Conservation (phyloP, 2,888 invertebrate genomes). For the Lampropteryx suffumata region DNA sequence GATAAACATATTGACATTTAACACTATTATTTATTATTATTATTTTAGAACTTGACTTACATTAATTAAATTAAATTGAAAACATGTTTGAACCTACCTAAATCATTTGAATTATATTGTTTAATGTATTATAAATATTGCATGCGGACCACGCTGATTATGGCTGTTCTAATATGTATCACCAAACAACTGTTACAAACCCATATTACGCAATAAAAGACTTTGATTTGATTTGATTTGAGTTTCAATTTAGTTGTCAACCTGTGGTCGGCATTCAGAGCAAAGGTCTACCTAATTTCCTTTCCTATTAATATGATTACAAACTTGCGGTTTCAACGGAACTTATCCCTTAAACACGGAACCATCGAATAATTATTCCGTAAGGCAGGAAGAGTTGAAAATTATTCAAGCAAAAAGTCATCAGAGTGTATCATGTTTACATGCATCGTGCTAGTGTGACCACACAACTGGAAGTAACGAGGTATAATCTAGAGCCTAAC, state of each 20-base stretch:
- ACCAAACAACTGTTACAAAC: too few species aligned
- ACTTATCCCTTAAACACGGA: background rate
- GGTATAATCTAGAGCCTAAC: constrained; percentile 58
- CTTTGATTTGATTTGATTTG: background rate
- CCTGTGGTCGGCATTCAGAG: background rate
- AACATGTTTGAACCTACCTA: too few species aligned
- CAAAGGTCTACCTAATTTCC: background rate
- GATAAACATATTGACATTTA: too few species aligned
- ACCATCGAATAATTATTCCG: constrained; percentile 1
- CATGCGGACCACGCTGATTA: too few species aligned
- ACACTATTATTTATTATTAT: too few species aligned
- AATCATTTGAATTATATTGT: too few species aligned
- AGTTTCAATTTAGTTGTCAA: background rate
- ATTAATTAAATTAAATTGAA: too few species aligned
- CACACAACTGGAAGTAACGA: constrained; percentile 54
- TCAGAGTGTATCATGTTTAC: constrained; percentile 21
- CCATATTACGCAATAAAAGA: too few species aligned
- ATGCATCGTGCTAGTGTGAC: constrained; percentile 42
- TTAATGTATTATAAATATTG: too few species aligned
- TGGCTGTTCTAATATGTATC: too few species aligned
- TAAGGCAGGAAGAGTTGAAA: constrained; percentile 1
- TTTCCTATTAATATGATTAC: background rate
- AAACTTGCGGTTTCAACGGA: constrained; percentile 2
- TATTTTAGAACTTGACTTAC: too few species aligned
- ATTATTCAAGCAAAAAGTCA: constrained; percentile 23